Evolutionary conservation across 2,113 vertebrate genomes (phyloP).

Genomic region (Halichoeres trimaculatus): DNA sequence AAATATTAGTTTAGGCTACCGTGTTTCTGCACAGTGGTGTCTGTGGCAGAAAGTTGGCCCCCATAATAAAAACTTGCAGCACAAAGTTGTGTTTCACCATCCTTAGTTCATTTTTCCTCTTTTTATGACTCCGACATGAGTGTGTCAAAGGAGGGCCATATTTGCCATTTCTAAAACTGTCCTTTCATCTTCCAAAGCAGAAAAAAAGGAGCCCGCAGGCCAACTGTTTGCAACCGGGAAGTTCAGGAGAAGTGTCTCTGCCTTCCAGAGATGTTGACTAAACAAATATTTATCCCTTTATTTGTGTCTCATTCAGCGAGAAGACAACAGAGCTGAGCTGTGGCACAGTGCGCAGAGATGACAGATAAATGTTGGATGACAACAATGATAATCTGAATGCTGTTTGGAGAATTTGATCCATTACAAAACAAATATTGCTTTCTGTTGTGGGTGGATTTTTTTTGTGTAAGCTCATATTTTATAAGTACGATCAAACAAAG

Average conservation of each 20-base stretch:
- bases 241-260: conserved; percentile 8
- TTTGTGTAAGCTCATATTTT: too few relatives aligned
- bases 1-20: conserved; percentile 57
- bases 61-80: conserved; percentile 27
- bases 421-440: neutral
- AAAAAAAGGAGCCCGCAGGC: conserved; percentile 38
- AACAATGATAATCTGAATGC: too few relatives aligned
- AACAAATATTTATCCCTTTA: conserved; percentile 49
- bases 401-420: neutral
- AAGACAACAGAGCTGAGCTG: conserved; percentile 8
- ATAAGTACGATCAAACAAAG: too few relatives aligned
- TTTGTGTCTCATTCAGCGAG: conserved; percentile 2
- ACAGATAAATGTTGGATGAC: neutral
- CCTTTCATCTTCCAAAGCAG: conserved; percentile 41
- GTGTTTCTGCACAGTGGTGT: conserved; percentile 39
- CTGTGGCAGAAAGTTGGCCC: conserved; percentile 34
- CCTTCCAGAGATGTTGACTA: conserved; percentile 43
- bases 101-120: conserved; percentile 20
- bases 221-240: conserved; percentile 50
- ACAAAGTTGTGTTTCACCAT: conserved; percentile 27
- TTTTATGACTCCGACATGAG: conserved; percentile 42
- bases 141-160: conserved; percentile 34
- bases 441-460: too few relatives aligned
- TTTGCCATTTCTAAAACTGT: conserved; percentile 54
- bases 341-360: neutral